These are phyloP conservation scores for Eledona agricola DNA, from an alignment of 2,888 invertebrate species.

Conservation along the genomic window DNA sequence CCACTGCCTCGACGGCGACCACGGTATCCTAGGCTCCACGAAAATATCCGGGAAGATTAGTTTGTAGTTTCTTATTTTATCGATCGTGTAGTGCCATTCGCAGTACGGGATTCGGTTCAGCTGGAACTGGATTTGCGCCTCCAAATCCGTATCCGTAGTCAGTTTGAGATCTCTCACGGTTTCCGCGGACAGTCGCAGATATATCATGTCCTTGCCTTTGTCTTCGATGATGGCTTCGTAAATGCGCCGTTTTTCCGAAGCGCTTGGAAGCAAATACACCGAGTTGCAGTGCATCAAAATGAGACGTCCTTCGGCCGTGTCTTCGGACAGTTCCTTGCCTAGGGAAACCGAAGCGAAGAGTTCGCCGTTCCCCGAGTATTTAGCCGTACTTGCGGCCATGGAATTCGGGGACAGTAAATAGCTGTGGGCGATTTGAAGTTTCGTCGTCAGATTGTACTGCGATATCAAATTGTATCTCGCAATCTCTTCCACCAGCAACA, in stretches of 20 bases:
- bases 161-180: conserved; percentile 72
- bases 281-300: conserved; percentile 80
- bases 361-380: conserved; percentile 79
- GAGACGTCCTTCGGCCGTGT: conserved; percentile 81
- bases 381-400: conserved; percentile 75
- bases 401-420: conserved; percentile 76
- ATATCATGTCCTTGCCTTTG: conserved; percentile 81
- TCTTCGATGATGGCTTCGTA: conserved; percentile 79
- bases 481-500: conserved; percentile 80
- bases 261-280: conserved; percentile 63
- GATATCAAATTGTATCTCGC: conserved; percentile 73
- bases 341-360: conserved; percentile 77
- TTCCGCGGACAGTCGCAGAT: conserved; percentile 73
- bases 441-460: conserved; percentile 74
- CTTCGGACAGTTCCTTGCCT: conserved; percentile 80
- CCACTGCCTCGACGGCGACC: conserved; percentile 77
- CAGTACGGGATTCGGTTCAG: conserved; percentile 82
- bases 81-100: conserved; percentile 86
- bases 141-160: conserved; percentile 69
- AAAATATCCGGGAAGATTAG: conserved; percentile 73
- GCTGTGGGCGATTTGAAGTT: conserved; percentile 71
- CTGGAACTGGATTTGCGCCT: conserved; percentile 82
- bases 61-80: conserved; percentile 75
- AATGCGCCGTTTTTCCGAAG: conserved; percentile 55
- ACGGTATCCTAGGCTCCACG: conserved; percentile 71